Percentiles rank a stretch among this genome's conserved stretches.
These are phyloP conservation scores for Temnothorax curvispinosus DNA, from an alignment of 1,140 invertebrate species.

Conservation along the genomic window DNA sequence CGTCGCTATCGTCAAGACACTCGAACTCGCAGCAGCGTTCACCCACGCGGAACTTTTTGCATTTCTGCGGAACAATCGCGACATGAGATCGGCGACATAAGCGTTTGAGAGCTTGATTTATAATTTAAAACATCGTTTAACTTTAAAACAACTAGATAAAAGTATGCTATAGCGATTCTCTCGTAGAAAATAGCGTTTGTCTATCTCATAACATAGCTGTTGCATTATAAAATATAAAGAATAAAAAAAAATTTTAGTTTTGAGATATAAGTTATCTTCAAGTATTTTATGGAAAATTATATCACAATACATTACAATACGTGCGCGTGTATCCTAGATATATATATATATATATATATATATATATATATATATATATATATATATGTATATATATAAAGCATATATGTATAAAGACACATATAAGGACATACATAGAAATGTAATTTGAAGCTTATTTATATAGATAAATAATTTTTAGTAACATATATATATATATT, in stretches of 20 bases:
- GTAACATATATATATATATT: not conserved
- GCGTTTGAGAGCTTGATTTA: not conserved
- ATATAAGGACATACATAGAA: not conserved
- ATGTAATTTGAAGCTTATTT: not conserved
- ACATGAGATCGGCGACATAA: slow-evolving; percentile 13
- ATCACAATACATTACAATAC: not conserved
- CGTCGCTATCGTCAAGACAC: slow-evolving; percentile 87
- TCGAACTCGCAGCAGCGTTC: slow-evolving; percentile 92
- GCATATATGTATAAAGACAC: too few relatives aligned
- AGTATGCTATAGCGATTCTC: not conserved
- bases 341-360: not conserved
- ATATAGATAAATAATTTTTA: not conserved
- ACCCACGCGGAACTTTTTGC: slow-evolving; percentile 91
- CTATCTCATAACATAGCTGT: not conserved
- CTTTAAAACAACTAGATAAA: not conserved
- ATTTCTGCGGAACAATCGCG: slow-evolving; percentile 86
- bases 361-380: not conserved
- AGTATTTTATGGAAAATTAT: not conserved
- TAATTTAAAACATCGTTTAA: not conserved
- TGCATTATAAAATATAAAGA: not conserved
- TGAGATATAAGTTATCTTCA: not conserved
- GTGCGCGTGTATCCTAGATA: not conserved
- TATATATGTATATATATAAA: too few relatives aligned
- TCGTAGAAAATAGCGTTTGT: not conserved
- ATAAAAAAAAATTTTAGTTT: not conserved